These are phyloP conservation scores for Drosophila punjabiensis DNA, from an alignment of 1,140 invertebrate species.

Conservation along the genomic window DNA sequence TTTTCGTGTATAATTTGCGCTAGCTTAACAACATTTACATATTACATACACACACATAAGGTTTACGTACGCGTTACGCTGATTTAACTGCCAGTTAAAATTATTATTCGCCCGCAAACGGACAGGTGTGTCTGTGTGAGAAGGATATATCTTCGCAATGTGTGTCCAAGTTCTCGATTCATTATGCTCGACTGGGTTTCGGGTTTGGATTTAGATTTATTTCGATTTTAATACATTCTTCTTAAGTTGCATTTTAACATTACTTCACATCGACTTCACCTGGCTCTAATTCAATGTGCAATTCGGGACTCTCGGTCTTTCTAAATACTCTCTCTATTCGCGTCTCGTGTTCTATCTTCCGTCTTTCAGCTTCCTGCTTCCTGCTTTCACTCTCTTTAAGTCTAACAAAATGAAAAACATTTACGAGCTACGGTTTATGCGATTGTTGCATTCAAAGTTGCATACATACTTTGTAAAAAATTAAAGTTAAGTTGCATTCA, in stretches of 20 bases:
- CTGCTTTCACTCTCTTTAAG: slow-evolving; percentile 39
- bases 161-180: slow-evolving; percentile 45
- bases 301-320: slow-evolving; percentile 33
- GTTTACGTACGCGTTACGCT: slow-evolving; percentile 65
- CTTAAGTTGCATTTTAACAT: slow-evolving; percentile 39
- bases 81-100: slow-evolving; percentile 60
- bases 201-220: slow-evolving; percentile 42
- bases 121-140: slow-evolving; percentile 29
- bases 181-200: slow-evolving; percentile 32
- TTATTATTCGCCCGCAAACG: slow-evolving; percentile 49
- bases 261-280: slow-evolving; percentile 37
- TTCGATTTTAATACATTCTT: slow-evolving; percentile 67
- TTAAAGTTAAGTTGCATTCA: slow-evolving; percentile 65
- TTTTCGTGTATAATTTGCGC: slow-evolving; percentile 76
- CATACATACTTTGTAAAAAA: slow-evolving; percentile 60
- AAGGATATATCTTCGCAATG: slow-evolving; percentile 45
- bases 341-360: neutral
- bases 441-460: slow-evolving; percentile 48
- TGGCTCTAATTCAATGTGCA: slow-evolving; percentile 54
- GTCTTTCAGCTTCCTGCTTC: no score
- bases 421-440: slow-evolving; percentile 68
- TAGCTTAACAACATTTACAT: slow-evolving; percentile 83
- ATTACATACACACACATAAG: slow-evolving; percentile 77
- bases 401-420: slow-evolving; percentile 70
- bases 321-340: slow-evolving; percentile 34